phyloP scores from a whole-genome alignment of 2,113 vertebrate species.

The Apodemus sylvaticus region DNA sequence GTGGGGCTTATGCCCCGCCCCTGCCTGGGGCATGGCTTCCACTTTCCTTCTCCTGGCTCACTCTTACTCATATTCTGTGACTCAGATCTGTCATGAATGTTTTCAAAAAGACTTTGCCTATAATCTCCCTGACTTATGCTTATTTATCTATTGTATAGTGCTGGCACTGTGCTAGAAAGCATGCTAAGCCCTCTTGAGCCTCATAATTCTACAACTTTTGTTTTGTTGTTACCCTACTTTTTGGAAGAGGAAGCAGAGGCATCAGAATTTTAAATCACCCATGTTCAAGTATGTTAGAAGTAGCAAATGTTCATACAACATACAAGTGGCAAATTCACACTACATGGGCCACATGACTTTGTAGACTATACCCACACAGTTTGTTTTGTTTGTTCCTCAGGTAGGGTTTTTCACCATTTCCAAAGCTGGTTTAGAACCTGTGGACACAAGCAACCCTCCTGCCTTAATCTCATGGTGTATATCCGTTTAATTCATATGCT shows the following conservation, averaged over 20 bases:
- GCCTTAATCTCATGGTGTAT: not conserved
- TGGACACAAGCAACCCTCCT: not conserved
- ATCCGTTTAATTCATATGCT: not conserved
- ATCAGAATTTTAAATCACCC: not conserved
- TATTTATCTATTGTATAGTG: not conserved
- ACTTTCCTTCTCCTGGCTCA: not conserved
- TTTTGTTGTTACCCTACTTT: conserved; percentile 17
- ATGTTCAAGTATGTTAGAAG: not conserved
- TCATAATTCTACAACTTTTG: not conserved
- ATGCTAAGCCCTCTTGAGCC: not conserved
- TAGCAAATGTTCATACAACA: not conserved
- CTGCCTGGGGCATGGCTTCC: not conserved
- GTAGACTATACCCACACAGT: not conserved
- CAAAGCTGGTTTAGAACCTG: not conserved
- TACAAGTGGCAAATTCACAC: not conserved
- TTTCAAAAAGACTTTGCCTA: conserved; percentile 39
- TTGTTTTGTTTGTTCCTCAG: not conserved
- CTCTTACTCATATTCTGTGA: conserved; percentile 14
- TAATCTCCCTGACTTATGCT: conserved; percentile 13
- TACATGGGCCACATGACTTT: not conserved
- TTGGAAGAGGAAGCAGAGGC: conserved; percentile 40
- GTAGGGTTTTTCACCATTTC: not conserved
- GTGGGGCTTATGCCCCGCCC: not conserved
- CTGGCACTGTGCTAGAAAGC: conserved; percentile 15
- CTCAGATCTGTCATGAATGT: not conserved